These are phyloP conservation scores for Micromussa lordhowensis DNA, from an alignment of 92 coral and sea anemone genomes.

Conservation along the genomic window DNA sequence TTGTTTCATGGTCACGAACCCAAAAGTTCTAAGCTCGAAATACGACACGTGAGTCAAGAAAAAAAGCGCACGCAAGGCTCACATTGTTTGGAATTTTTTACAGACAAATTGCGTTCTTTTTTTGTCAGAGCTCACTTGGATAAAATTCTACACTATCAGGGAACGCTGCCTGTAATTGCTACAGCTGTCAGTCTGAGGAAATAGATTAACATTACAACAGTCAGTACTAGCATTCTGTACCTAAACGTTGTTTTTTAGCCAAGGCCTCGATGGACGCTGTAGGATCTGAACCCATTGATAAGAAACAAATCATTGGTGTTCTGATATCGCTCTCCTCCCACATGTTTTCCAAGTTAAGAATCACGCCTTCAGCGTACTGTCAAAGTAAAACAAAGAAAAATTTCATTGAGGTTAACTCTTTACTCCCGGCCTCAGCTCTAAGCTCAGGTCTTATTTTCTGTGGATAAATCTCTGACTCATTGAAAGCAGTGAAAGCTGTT, in stretches of 20 bases:
- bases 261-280: slow-evolving; percentile 95
- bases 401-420: not conserved
- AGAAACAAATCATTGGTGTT: slow-evolving; percentile 95
- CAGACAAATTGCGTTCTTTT: not conserved
- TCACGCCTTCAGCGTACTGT: slow-evolving; percentile 95
- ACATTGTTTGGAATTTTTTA: not conserved
- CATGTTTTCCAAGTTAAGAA: slow-evolving; percentile 91
- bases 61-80: not conserved
- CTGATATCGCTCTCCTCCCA: slow-evolving; percentile 97
- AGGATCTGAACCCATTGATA: slow-evolving; percentile 99
- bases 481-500: not conserved
- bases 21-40: no score
- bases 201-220: not conserved
- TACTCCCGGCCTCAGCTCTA: not conserved
- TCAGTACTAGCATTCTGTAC: slow-evolving; percentile 32
- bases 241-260: slow-evolving; percentile 91
- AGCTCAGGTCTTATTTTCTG: not conserved
- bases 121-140: not conserved
- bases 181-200: not conserved
- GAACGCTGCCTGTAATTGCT: not conserved
- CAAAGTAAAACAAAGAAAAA: not conserved
- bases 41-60: no score
- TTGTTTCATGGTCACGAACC: no score
- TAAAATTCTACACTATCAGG: not conserved
- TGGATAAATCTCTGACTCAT: not conserved